These are phyloP conservation scores for Drosophila infuscata DNA, from an alignment of 2,888 invertebrate species.

Conservation along the genomic window DNA sequence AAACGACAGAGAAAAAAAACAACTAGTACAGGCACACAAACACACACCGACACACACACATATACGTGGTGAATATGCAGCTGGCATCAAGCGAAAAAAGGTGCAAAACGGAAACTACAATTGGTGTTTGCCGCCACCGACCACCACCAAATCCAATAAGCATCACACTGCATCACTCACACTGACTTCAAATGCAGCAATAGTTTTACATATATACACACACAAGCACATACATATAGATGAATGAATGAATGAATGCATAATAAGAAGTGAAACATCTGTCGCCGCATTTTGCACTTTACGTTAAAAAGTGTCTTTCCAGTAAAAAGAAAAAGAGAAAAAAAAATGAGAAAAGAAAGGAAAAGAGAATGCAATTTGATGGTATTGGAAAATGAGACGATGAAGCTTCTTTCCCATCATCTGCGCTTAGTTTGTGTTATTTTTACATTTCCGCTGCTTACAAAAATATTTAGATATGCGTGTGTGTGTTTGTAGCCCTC, in stretches of 20 bases:
- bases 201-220: constrained; percentile 1
- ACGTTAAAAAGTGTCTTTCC: constrained; percentile 67
- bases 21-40: constrained; percentile 1
- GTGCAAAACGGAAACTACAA: constrained; percentile 9
- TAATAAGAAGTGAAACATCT: constrained; percentile 65
- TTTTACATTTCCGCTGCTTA: constrained; percentile 79
- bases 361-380: constrained; percentile 21
- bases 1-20: constrained; percentile 19
- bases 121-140: constrained; percentile 13
- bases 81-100: constrained; percentile 15
- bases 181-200: constrained; percentile 27
- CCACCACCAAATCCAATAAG: constrained; percentile 48
- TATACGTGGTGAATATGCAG: constrained; percentile 5
- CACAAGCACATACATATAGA: constrained; percentile 11
- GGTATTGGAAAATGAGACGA: constrained; percentile 56
- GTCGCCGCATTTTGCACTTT: constrained; percentile 69
- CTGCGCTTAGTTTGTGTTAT: constrained; percentile 65
- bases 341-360: constrained; percentile 15
- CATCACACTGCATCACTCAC: constrained; percentile 36
- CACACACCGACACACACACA: neutral
- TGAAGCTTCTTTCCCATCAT: constrained; percentile 48
- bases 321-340: constrained; percentile 28
- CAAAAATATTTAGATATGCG: constrained; percentile 66
- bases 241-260: constrained; percentile 53
- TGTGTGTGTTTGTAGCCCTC: constrained; percentile 24